phyloP scores from a whole-genome alignment of 1,140 invertebrate species.

The Bombus turneri region DNA sequence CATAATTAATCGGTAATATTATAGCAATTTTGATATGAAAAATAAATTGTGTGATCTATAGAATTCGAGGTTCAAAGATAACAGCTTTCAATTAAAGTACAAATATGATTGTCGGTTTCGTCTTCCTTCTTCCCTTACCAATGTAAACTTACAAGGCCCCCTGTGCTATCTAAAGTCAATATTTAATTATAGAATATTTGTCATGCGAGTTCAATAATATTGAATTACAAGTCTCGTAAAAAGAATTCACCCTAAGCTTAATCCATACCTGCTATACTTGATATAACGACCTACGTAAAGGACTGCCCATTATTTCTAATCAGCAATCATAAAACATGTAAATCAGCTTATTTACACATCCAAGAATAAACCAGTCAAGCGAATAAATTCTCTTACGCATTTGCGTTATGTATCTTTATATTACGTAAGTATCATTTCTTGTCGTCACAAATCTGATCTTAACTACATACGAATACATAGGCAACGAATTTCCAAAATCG shows the following conservation, averaged over 20 bases:
- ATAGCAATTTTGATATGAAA: background rate
- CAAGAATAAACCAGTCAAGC: no score
- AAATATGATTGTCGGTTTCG: background rate
- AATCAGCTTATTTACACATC: no score
- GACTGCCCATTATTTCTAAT: no score
- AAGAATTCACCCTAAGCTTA: background rate
- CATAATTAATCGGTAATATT: no score
- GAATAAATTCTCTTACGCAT: no score
- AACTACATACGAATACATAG: no score
- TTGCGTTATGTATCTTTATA: no score
- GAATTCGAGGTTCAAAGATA: background rate
- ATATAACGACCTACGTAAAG: background rate
- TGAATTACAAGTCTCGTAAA: background rate
- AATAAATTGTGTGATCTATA: background rate
- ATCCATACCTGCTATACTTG: background rate
- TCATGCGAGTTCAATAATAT: background rate
- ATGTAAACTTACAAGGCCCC: background rate
- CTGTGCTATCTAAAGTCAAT: background rate
- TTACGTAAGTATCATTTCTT: no score
- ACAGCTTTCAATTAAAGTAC: background rate
- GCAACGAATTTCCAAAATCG: no score
- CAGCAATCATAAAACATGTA: no score
- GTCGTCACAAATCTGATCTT: no score
- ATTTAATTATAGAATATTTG: background rate
- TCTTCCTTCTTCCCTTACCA: background rate